Evolutionary conservation across 1,140 invertebrate genomes (phyloP).

Genomic region (Coelopa frigida): DNA sequence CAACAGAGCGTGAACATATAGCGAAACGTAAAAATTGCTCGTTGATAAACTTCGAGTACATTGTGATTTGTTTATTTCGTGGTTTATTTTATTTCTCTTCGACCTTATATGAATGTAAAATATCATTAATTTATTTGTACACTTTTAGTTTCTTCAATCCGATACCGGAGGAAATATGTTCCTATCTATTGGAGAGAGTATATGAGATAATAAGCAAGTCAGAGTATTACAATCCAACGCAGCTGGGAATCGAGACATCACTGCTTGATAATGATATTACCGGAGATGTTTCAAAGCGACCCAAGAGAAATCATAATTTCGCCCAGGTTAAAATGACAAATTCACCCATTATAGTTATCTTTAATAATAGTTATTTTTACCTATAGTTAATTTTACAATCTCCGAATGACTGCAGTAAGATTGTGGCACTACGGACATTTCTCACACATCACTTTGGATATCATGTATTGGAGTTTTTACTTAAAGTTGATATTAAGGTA

Average conservation of each 20-base stretch:
- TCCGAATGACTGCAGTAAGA: slow-evolving; percentile 39
- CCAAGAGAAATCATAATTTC: slow-evolving; percentile 29
- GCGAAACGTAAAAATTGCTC: no score
- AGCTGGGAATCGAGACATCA: not conserved
- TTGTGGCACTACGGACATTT: slow-evolving; percentile 34
- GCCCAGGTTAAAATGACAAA: slow-evolving; percentile 27
- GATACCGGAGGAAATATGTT: slow-evolving; percentile 34
- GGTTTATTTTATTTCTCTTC: not conserved
- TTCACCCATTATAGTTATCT: not conserved
- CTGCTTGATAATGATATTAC: slow-evolving; percentile 18
- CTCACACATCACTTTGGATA: slow-evolving; percentile 37
- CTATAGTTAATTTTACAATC: slow-evolving; percentile 35
- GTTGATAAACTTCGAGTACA: no score
- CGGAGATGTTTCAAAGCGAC: not conserved
- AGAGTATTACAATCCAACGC: slow-evolving; percentile 18
- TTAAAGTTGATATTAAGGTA: slow-evolving; percentile 36
- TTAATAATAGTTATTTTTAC: slow-evolving; percentile 1
- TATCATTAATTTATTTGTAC: not conserved
- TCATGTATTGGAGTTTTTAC: slow-evolving; percentile 30
- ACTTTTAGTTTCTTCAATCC: slow-evolving; percentile 31
- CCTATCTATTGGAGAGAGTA: slow-evolving; percentile 32
- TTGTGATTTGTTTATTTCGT: no score
- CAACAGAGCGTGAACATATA: no score
- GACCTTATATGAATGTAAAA: not conserved
- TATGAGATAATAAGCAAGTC: slow-evolving; percentile 38